Evolutionary conservation across 1,140 invertebrate species (phyloP), one percentile per base, ranked within the genome.

Genomic region (Drosophila pseudoananassae): DNA sequence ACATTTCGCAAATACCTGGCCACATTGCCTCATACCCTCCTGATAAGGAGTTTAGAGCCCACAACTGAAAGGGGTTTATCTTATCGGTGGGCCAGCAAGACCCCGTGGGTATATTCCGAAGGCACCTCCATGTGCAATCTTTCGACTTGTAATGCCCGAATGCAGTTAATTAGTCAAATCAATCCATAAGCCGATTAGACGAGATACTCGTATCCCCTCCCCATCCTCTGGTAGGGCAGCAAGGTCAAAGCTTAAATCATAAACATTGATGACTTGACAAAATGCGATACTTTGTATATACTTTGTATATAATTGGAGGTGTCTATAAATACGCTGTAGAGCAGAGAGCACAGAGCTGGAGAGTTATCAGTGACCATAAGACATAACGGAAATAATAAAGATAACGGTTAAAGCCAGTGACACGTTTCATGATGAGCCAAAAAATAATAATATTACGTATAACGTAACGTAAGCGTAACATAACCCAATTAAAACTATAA

Each of bases 261-360:
- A 85, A 85, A 85, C 81, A 85, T 87, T 85, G 81, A 87, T 85
- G 81, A 85, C 82, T 85, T 69, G 73, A 72, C 82, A 85, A 63
- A 81, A 85, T 40, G 70, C 23, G 12, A 43, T 58, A 49, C 66
- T 69, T 55, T 68, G 50, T 69, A 47, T 85, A 72, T 74, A 55
- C 66, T 69, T 55, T 68, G 50, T 69, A 47, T 85, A 72, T 73
- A 55, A 53, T 56, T 47, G 65, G 40, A 43, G 29, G 52, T 66
- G 20, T 25, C 31, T 17, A 15, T 15, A n/a, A 20, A 20, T 20
- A 7, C 1, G 6, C 25, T 27, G 0, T 4, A 7, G 54, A 70
- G 50, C 69, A 66, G 56, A 45, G 43, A 17, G 43, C 46, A 10
- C 7, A 10, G 54, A 70, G 43, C 69, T 68, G 55, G 56, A 58